Evolutionary conservation across 2,113 vertebrate species (phyloP).

Genomic region (Pungitius pungitius): DNA sequence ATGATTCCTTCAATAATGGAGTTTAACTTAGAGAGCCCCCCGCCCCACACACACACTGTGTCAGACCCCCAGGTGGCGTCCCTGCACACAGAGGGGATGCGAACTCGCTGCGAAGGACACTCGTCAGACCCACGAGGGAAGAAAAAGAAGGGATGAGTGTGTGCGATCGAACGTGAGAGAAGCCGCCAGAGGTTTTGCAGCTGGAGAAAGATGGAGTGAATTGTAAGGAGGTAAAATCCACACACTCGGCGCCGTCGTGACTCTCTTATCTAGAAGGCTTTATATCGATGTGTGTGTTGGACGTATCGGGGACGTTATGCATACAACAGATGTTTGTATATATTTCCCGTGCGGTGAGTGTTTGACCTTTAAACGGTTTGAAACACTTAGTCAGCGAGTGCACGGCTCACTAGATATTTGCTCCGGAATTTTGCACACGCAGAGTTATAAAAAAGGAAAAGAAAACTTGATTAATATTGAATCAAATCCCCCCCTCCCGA

Average conservation of each 20-base stretch:
- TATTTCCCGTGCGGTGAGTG: conserved; percentile 19
- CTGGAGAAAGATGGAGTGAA: not conserved
- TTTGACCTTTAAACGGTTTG: conserved; percentile 47
- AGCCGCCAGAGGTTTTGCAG: not conserved
- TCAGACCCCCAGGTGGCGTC: not conserved
- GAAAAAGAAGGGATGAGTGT: conserved; percentile 3
- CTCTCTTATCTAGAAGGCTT: conserved; percentile 52
- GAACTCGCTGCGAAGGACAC: not conserved
- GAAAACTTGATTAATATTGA: conserved; percentile 3
- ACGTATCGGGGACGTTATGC: conserved; percentile 23
- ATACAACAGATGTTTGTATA: conserved; percentile 10
- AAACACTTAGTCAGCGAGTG: conserved; percentile 24
- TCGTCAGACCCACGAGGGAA: conserved; percentile 12
- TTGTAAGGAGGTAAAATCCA: conserved; percentile 36
- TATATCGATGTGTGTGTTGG: conserved; percentile 63
- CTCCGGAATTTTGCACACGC: conserved; percentile 8
- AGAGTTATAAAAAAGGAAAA: not conserved
- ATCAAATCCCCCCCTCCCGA: not conserved
- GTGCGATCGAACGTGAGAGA: not conserved
- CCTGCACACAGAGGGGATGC: not conserved
- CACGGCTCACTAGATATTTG: not conserved
- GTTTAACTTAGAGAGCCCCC: conserved; percentile 6
- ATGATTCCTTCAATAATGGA: not conserved
- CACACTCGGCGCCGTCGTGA: conserved; percentile 53
- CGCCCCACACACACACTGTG: not conserved